Conservation (phyloP, 2,113 vertebrate genomes). For the Apteryx owenii region DNA sequence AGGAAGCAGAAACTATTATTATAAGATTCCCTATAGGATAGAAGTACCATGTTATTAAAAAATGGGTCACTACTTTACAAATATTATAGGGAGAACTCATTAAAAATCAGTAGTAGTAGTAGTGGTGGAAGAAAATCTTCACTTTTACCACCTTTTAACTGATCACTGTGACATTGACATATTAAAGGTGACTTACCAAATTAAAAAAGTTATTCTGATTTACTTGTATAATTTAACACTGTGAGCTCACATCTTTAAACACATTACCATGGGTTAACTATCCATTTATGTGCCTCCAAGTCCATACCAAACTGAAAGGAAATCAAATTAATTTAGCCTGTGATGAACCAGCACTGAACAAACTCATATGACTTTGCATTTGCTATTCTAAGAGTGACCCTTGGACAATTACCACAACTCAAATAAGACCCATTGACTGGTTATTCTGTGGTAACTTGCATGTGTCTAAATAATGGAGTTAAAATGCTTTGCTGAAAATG, state of each 20-base stretch:
- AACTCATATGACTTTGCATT: neutral
- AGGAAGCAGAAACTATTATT: conserved; percentile 9
- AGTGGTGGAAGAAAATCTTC: neutral
- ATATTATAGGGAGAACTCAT: neutral
- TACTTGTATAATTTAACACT: neutral
- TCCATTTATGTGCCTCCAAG: neutral
- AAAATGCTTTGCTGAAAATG: neutral
- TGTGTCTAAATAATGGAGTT: neutral
- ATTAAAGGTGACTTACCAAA: neutral
- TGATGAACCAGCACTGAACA: neutral
- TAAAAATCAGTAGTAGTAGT: neutral
- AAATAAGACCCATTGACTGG: neutral
- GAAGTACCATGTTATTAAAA: neutral
- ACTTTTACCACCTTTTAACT: neutral
- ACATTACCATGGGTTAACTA: neutral
- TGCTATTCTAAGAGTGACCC: neutral
- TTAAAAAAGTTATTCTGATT: neutral
- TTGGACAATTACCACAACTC: neutral
- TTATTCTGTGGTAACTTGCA: neutral
- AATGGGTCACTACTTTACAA: neutral
- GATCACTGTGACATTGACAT: neutral
- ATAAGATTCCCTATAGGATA: neutral
- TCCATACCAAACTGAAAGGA: neutral
- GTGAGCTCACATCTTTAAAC: neutral
- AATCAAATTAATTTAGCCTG: neutral